A percentile compares a stretch with the other conserved stretches of the same genome.
Evolutionary conservation across 2,113 vertebrate genomes (phyloP).

Genomic region (Herpailurus yagouaroundi): DNA sequence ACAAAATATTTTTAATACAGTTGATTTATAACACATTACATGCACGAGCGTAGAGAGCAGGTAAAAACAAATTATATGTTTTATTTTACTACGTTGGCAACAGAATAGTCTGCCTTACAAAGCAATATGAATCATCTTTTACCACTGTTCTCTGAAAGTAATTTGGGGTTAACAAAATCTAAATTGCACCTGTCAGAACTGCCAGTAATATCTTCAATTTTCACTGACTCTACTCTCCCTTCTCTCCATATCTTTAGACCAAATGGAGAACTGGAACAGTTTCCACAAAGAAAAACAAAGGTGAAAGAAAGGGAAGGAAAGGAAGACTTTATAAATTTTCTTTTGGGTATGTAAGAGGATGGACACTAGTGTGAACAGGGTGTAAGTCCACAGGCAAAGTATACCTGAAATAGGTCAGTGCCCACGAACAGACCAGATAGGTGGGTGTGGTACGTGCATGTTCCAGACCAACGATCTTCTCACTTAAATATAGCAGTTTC

Average conservation of each 20-base stretch:
- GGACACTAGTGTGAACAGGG: neutral
- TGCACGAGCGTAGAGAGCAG: constrained; percentile 7
- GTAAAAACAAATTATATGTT: constrained; percentile 42
- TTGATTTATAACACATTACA: constrained; percentile 58
- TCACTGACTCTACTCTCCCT: neutral
- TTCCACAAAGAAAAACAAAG: neutral
- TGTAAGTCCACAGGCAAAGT: neutral
- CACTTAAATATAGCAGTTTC: neutral
- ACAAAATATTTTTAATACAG: constrained; percentile 49
- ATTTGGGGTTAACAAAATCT: constrained; percentile 56
- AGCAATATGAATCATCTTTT: constrained; percentile 56
- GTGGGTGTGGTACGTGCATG: neutral
- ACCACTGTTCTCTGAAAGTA: constrained; percentile 53
- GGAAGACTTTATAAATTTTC: constrained; percentile 4
- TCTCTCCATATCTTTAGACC: neutral
- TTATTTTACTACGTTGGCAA: constrained; percentile 51
- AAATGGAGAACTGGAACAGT: neutral
- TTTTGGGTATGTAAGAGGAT: neutral
- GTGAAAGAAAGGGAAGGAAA: neutral
- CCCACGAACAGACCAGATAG: neutral
- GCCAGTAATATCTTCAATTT: neutral
- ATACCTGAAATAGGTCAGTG: neutral
- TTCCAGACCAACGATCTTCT: neutral
- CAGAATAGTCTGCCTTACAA: constrained; percentile 48
- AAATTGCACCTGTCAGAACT: constrained; percentile 41